Conservation (phyloP, 2,888 invertebrate species). For the Rhyacophila evoluta region DNA sequence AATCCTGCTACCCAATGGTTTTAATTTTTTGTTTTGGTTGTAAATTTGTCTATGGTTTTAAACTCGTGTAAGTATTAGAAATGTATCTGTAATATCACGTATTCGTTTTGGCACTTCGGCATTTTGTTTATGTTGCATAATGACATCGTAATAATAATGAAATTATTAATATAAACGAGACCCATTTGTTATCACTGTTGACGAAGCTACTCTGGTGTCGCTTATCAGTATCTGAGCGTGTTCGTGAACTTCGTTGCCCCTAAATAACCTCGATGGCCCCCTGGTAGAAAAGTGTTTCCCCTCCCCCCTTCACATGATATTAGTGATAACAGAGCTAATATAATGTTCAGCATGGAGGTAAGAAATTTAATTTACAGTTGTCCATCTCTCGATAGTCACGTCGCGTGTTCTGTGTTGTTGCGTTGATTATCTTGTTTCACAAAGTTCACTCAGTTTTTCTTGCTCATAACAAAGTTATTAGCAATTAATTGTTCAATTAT, state of each 20-base stretch:
- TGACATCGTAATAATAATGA: background rate
- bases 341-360: slow-evolving; percentile 45
- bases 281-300: slow-evolving; percentile 55
- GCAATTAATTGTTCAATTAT: background rate
- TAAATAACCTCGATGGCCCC: slow-evolving; percentile 67
- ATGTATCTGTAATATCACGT: background rate
- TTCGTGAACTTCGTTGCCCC: slow-evolving; percentile 67
- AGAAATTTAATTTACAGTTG: slow-evolving; percentile 25
- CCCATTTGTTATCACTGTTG: slow-evolving; percentile 18
- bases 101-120: background rate
- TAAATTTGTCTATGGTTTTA: background rate
- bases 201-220: slow-evolving; percentile 1
- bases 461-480: background rate
- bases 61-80: too few relatives aligned
- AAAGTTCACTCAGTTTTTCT: slow-evolving; percentile 18
- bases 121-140: background rate
- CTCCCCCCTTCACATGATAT: background rate
- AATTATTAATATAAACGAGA: background rate
- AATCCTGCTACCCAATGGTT: too few relatives aligned
- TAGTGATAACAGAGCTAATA: slow-evolving; percentile 39
- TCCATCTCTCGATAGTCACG: background rate
- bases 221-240: slow-evolving; percentile 31
- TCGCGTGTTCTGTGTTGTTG: background rate
- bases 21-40: too few relatives aligned
- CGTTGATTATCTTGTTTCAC: slow-evolving; percentile 9